phyloP scores from a whole-genome alignment of 2,113 vertebrate species.

The Bos indicus region DNA sequence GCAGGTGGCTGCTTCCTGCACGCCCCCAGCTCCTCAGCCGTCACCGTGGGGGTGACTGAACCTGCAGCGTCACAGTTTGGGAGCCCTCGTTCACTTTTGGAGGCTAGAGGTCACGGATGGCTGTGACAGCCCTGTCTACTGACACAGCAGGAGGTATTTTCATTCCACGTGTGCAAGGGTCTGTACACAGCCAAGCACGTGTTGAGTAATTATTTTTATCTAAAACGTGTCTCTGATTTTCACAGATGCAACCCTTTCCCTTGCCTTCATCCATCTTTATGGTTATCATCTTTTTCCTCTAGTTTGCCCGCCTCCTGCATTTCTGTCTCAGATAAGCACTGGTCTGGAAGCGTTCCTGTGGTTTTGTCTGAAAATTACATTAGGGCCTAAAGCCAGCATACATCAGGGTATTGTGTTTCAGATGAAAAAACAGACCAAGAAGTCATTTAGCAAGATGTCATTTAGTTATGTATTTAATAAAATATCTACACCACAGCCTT shows the following conservation, averaged over 20 bases:
- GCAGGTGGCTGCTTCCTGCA: rapidly evolving
- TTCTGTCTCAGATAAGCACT: background rate
- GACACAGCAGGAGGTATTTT: rapidly evolving
- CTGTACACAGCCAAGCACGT: background rate
- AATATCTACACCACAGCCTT: conserved; percentile 32
- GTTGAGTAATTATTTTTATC: background rate
- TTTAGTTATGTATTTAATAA: conserved; percentile 39
- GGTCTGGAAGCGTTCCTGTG: background rate
- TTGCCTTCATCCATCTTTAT: background rate
- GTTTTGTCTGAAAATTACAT: conserved; percentile 3
- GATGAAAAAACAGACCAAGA: conserved; percentile 24
- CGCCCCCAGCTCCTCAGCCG: background rate
- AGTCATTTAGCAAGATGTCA: conserved; percentile 9
- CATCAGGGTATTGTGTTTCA: background rate
- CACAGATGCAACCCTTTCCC: background rate
- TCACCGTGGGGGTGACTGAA: background rate
- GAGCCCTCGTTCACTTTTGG: background rate
- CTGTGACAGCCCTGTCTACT: rapidly evolving
- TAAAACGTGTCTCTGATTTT: background rate
- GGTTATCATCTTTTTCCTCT: background rate
- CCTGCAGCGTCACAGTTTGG: rapidly evolving
- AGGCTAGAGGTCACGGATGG: background rate
- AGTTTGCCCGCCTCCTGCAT: background rate
- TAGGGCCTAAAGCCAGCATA: background rate
- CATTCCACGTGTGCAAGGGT: background rate